phyloP scores from a whole-genome alignment of 2,888 invertebrate species.

The Plebejus argus region DNA sequence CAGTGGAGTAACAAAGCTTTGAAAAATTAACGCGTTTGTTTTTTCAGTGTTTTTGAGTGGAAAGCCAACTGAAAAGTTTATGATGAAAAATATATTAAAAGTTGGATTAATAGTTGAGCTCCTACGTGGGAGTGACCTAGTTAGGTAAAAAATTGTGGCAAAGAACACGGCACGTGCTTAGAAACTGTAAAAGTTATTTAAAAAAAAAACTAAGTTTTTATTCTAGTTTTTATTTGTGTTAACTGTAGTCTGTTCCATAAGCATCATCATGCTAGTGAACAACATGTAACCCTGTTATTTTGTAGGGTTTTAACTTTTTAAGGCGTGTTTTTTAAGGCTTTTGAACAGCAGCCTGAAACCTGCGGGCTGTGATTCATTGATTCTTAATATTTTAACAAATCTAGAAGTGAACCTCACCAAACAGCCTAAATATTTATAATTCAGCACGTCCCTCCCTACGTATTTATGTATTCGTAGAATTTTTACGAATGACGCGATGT shows the following conservation, averaged over 20 bases:
- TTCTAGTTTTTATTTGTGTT: neutral
- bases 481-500: conserved; percentile 5
- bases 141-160: conserved; percentile 8
- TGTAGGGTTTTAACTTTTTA: neutral
- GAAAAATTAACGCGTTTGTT: neutral
- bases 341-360: neutral
- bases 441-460: neutral
- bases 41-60: neutral
- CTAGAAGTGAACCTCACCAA: neutral
- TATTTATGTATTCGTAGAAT: conserved; percentile 7
- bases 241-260: neutral
- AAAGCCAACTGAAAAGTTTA: neutral
- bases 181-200: neutral
- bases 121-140: conserved; percentile 15
- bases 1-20: neutral
- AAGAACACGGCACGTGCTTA: neutral
- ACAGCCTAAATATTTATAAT: neutral
- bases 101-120: neutral
- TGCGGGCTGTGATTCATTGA: neutral
- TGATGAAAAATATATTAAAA: neutral
- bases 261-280: neutral
- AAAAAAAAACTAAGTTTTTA: neutral
- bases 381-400: neutral
- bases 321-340: neutral
- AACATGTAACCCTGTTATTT: neutral